Conservation (phyloP, 2,888 invertebrate species). For the Cerceris rybyensis region DNA sequence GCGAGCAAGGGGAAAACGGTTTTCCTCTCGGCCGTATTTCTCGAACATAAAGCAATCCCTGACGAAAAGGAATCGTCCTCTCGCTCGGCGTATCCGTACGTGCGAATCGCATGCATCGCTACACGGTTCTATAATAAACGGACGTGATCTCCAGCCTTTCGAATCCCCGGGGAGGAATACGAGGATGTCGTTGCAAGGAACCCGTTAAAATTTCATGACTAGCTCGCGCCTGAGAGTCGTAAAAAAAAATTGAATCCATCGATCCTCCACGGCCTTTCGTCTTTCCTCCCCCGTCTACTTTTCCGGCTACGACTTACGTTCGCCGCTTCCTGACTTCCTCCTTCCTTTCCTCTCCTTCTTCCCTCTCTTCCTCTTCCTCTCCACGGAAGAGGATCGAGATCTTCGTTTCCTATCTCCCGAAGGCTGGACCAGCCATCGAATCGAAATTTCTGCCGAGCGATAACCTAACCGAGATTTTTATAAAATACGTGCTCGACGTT, state of each 20-base stretch:
- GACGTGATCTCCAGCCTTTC: slow-evolving; percentile 55
- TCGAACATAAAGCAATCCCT: slow-evolving; percentile 47
- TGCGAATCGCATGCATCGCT: slow-evolving; percentile 57
- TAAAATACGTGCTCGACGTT: slow-evolving; percentile 14
- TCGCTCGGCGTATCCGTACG: slow-evolving; percentile 37
- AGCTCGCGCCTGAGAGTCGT: slow-evolving; percentile 66
- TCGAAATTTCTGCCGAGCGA: slow-evolving; percentile 8
- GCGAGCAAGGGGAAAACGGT: neutral
- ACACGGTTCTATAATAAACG: slow-evolving; percentile 65
- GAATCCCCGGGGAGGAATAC: slow-evolving; percentile 60
- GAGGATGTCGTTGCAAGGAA: slow-evolving; percentile 59
- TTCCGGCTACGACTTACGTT: slow-evolving; percentile 33
- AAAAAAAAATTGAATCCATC: slow-evolving; percentile 76
- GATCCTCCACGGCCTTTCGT: slow-evolving; percentile 57
- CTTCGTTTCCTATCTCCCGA: neutral
- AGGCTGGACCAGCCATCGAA: neutral
- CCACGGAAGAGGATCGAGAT: no score
- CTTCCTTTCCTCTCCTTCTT: no score
- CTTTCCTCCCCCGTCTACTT: neutral
- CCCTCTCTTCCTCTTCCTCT: no score
- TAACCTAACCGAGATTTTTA: slow-evolving; percentile 39
- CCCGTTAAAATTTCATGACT: slow-evolving; percentile 73
- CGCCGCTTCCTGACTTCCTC: slow-evolving; percentile 14
- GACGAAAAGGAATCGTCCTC: slow-evolving; percentile 51
- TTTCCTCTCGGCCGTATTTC: slow-evolving; percentile 27